These are phyloP conservation scores for Apotomis capreana DNA, from an alignment of 2,888 invertebrate genomes.

Conservation along the genomic window DNA sequence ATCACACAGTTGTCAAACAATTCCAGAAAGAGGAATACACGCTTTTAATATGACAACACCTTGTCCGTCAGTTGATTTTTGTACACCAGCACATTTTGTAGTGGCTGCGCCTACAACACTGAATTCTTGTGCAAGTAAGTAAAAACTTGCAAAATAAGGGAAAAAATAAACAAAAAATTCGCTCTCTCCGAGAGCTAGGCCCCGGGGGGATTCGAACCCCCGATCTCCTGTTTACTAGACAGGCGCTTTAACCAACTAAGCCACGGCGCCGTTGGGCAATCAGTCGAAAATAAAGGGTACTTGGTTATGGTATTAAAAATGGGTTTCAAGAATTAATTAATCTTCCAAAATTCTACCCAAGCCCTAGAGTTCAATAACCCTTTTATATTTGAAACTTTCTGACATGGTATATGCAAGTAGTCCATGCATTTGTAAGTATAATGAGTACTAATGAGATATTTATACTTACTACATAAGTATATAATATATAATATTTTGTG, in stretches of 20 bases:
- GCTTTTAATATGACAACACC: constrained; percentile 78
- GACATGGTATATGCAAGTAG: constrained; percentile 22
- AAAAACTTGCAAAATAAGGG: constrained; percentile 23
- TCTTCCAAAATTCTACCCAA: background rate
- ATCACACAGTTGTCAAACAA: constrained; percentile 75
- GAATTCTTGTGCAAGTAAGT: constrained; percentile 85
- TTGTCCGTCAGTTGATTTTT: constrained; percentile 77
- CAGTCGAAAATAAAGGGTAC: constrained; percentile 53
- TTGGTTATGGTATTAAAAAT: constrained; percentile 33
- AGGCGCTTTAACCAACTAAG: constrained; percentile 84
- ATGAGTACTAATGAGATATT: constrained; percentile 28
- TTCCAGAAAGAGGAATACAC: constrained; percentile 70
- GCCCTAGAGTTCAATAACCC: constrained; percentile 19
- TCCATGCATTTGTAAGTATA: constrained; percentile 36
- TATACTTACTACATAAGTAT: constrained; percentile 43
- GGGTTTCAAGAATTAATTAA: background rate
- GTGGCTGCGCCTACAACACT: constrained; percentile 76
- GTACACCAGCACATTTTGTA: constrained; percentile 79
- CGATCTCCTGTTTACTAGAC: constrained; percentile 84
- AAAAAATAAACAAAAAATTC: constrained; percentile 42
- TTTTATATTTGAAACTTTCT: constrained; percentile 23
- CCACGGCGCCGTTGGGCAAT: constrained; percentile 73
- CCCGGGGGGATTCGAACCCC: constrained; percentile 84
- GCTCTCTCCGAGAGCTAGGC: constrained; percentile 57
- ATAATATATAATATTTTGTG: constrained; percentile 43